Evolutionary conservation across 2,797 vertebrate genomes (phyloP).

Genomic region (Centroberyx gerrardi): DNA sequence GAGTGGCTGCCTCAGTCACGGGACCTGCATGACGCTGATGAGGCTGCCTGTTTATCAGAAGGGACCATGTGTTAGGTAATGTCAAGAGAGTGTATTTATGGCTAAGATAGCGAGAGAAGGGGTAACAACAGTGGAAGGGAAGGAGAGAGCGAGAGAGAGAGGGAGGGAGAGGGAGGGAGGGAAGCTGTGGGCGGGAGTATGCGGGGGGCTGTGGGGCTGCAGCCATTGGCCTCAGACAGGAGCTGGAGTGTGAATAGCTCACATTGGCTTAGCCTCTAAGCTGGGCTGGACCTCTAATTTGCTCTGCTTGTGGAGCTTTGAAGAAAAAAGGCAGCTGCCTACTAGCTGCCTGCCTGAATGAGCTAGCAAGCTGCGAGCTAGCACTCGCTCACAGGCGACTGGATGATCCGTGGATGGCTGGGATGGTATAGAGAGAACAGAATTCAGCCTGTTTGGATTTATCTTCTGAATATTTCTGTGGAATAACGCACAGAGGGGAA

Average conservation of each 20-base stretch:
- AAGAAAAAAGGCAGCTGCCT: slow-evolving; percentile 92
- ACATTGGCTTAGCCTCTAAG: slow-evolving; percentile 87
- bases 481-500: slow-evolving; percentile 64
- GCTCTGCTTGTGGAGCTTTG: slow-evolving; percentile 89
- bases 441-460: slow-evolving; percentile 70
- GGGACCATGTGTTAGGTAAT: slow-evolving; percentile 77
- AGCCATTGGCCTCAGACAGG: slow-evolving; percentile 82
- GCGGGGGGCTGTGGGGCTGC: slow-evolving; percentile 81
- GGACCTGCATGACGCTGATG: slow-evolving; percentile 79
- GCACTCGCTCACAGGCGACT: slow-evolving; percentile 84
- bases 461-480: slow-evolving; percentile 66
- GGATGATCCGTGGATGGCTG: slow-evolving; percentile 81
- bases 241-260: slow-evolving; percentile 88
- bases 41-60: slow-evolving; percentile 83
- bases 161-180: slow-evolving; percentile 46
- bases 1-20: slow-evolving; percentile 77
- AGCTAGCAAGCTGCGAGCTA: slow-evolving; percentile 72
- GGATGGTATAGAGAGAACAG: slow-evolving; percentile 52
- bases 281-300: slow-evolving; percentile 88
- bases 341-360: slow-evolving; percentile 73
- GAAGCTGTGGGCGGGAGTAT: slow-evolving; percentile 84
- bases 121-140: slow-evolving; percentile 32
- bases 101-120: slow-evolving; percentile 69
- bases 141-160: slow-evolving; percentile 51
- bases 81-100: slow-evolving; percentile 80